Conservation (phyloP, 1,140 invertebrate genomes). For the Sinella curviseta region DNA sequence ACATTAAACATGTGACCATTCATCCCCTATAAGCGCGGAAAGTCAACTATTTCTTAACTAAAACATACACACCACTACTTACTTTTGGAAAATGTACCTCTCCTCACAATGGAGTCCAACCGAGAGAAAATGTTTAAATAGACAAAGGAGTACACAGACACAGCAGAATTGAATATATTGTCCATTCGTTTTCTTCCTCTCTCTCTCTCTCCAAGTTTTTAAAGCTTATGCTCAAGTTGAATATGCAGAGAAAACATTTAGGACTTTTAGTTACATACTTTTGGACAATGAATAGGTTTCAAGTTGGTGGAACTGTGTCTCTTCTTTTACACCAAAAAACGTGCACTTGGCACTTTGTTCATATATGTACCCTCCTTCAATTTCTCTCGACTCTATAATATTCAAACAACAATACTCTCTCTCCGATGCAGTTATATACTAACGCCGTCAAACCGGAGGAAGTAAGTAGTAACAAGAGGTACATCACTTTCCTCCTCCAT, state of each 20-base stretch:
- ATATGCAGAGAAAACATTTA: constrained; percentile 20
- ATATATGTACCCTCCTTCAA: neutral
- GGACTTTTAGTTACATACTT: neutral
- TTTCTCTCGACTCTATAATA: too few relatives aligned
- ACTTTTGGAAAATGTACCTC: too few relatives aligned
- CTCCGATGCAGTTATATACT: too few relatives aligned
- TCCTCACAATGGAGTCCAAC: neutral
- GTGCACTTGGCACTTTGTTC: constrained; percentile 11
- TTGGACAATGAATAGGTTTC: constrained; percentile 13
- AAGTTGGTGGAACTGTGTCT: neutral
- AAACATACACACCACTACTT: too few relatives aligned
- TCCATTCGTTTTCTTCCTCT: neutral
- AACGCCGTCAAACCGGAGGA: too few relatives aligned
- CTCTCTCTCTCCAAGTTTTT: neutral
- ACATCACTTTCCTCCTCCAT: neutral
- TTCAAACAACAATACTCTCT: too few relatives aligned
- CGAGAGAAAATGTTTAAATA: neutral
- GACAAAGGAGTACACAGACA: neutral
- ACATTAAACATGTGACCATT: neutral
- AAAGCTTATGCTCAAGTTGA: constrained; percentile 3
- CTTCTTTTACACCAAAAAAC: constrained; percentile 5
- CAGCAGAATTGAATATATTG: neutral
- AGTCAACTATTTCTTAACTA: too few relatives aligned
- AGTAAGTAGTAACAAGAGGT: too few relatives aligned
- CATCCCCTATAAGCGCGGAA: too few relatives aligned